Evolutionary conservation across 2,113 vertebrate genomes (phyloP).

Genomic region (Tachysurus vachellii): DNA sequence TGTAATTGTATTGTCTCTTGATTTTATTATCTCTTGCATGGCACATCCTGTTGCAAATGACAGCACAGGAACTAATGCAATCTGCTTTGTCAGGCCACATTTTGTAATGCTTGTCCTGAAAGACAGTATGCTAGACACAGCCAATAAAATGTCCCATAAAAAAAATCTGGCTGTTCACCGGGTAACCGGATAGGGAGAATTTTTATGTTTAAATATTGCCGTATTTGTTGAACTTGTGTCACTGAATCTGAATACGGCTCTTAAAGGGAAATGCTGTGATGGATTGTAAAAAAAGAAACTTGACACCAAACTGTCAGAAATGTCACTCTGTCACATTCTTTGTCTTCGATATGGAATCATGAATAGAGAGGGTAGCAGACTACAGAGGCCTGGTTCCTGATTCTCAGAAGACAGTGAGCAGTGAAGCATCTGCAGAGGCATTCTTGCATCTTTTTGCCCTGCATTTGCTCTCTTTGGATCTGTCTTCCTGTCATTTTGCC

Average conservation of each 20-base stretch:
- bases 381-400: slow-evolving; percentile 51
- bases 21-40: neutral
- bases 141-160: neutral
- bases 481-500: slow-evolving; percentile 12
- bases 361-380: slow-evolving; percentile 52
- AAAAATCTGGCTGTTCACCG: neutral
- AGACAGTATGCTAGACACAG: neutral
- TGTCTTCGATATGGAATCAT: slow-evolving; percentile 37
- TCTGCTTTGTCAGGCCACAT: neutral
- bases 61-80: neutral
- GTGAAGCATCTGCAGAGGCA: slow-evolving; percentile 37
- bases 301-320: slow-evolving; percentile 82
- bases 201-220: neutral
- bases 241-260: neutral
- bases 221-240: neutral
- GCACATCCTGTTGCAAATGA: neutral
- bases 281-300: slow-evolving; percentile 38
- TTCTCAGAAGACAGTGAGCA: slow-evolving; percentile 50
- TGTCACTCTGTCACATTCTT: slow-evolving; percentile 72
- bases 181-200: neutral
- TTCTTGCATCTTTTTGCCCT: slow-evolving; percentile 49
- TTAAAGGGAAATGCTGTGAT: slow-evolving; percentile 30
- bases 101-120: neutral
- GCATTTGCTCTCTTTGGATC: slow-evolving; percentile 33
- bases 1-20: neutral